Evolutionary conservation across 2,113 vertebrate species (phyloP), one percentile per base, ranked within the genome.

Genomic region (Elanus axillaris): DNA sequence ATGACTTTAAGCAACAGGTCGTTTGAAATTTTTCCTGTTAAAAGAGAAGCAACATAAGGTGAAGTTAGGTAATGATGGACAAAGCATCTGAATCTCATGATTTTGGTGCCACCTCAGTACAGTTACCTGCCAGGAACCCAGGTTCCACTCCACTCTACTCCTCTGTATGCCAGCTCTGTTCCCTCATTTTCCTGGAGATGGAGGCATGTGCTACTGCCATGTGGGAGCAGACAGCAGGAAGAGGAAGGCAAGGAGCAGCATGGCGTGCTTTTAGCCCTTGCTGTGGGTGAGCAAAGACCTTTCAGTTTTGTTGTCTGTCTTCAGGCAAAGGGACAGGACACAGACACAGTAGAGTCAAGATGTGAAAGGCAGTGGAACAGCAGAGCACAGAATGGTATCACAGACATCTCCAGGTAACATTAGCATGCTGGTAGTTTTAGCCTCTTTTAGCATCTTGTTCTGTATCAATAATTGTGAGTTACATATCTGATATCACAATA

Each of bases 171-270:
- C 48, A 34, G 16, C n/a, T 56, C 47, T 38, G 31, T 6, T 48
- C 75, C 31, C 34, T 56, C 11, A 0, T 32, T 72, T 58, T 42
- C n/a, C n/a, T 50, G 71, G 71, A n/a, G 42, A 21, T 1, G 0
- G 17, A 42, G 60, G 11, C 43, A 11, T 62, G 18, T 71, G 53
- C 21, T 66, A 2, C 27, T 36, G 36, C 69, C 26, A 40, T n/a
- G 27, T 19, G 36, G 26, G 26, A 63, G 11, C 34, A 56, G 32
- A 3, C 23, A 56, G 15, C 0, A 4, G 29, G 48, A 63, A 38
- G 19, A 45, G 32, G 9, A 86, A 38, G 29, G 20, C 13, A 16
- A 69, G 63, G 31, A 73, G 45, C 23, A 78, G 18, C 0, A 0
- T 22, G 62, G 5, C 21, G 47, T 48, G 6, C 36, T 17, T 36